Percentiles rank a stretch among this genome's conserved stretches.
Conservation (phyloP, 2,888 invertebrate species). For the Dolichopus griseipennis region DNA sequence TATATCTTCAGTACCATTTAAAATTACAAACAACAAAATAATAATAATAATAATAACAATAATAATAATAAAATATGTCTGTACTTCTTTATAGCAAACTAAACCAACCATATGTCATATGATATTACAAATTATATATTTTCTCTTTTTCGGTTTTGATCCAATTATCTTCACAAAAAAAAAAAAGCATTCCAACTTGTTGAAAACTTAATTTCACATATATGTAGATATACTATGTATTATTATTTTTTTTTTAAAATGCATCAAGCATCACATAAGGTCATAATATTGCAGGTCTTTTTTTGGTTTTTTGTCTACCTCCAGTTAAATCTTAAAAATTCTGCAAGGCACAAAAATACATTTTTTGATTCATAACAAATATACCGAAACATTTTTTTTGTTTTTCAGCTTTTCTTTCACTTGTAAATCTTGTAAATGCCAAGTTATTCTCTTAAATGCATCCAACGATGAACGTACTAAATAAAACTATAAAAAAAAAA, state of each 20-base stretch:
- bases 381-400: no score
- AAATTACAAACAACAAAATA: no score
- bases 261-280: background rate
- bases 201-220: slow-evolving; percentile 3
- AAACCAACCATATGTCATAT: no score
- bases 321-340: background rate
- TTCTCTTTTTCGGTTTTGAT: slow-evolving; percentile 2
- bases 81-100: no score
- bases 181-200: background rate
- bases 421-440: no score
- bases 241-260: background rate
- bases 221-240: no score
- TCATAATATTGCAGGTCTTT: background rate
- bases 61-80: no score
- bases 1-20: no score
- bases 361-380: no score
- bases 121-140: background rate
- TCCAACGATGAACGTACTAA: background rate
- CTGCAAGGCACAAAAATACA: background rate
- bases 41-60: no score
- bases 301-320: background rate
- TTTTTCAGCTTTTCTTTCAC: no score
- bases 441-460: background rate
- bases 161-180: background rate
- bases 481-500: background rate